These are phyloP conservation scores for Cryptoprocta ferox DNA, from an alignment of 2,797 vertebrate genomes.

Conservation along the genomic window DNA sequence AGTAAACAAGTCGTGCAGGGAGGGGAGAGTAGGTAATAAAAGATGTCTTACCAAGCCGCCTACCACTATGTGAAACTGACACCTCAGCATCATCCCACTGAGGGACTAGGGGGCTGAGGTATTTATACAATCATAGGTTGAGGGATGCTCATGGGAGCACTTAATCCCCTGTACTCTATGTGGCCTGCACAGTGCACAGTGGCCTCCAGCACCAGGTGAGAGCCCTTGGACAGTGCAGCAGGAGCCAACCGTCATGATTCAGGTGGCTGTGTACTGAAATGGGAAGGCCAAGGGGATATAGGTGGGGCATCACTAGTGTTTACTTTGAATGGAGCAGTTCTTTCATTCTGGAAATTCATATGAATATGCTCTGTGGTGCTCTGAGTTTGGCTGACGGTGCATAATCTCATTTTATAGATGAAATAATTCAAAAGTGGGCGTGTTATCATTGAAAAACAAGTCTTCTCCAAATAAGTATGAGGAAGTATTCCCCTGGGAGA, in stretches of 20 bases:
- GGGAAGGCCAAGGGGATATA: too few relatives aligned
- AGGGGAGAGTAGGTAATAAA: neutral
- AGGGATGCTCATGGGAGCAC: neutral
- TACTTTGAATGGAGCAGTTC: neutral
- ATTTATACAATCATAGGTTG: too few relatives aligned
- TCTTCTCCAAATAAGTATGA: neutral
- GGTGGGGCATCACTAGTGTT: rapidly evolving
- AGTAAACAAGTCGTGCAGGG: neutral
- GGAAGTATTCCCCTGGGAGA: neutral
- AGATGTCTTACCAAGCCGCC: neutral
- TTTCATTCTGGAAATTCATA: neutral
- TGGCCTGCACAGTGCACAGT: neutral
- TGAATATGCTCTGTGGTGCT: neutral
- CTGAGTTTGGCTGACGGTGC: neutral
- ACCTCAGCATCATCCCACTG: rapidly evolving
- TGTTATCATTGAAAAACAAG: neutral
- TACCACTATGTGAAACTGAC: neutral
- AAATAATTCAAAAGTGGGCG: neutral
- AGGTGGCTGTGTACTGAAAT: neutral
- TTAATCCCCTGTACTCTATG: neutral
- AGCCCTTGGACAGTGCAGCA: neutral
- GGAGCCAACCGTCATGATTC: neutral
- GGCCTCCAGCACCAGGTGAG: neutral
- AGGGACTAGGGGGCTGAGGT: neutral
- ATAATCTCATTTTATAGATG: conserved; percentile 7